Evolutionary conservation across 2,888 invertebrate genomes (phyloP).

Genomic region (Acrobasis consociella): DNA sequence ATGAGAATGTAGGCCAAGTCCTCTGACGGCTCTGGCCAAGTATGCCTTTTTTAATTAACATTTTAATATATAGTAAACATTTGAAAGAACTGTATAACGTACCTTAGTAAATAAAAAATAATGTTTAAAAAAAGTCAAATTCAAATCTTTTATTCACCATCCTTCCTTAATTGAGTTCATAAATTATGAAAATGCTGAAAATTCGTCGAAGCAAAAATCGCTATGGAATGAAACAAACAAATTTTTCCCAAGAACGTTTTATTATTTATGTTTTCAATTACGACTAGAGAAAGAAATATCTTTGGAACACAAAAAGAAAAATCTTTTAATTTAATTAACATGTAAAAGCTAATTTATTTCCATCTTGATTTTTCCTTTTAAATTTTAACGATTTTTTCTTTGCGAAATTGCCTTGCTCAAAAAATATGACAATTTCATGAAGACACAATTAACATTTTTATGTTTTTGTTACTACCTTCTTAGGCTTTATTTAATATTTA

Average conservation of each 20-base stretch:
- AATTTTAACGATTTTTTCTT: constrained; percentile 8
- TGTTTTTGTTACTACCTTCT: background rate
- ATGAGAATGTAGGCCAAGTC: too few species aligned
- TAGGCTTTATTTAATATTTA: background rate
- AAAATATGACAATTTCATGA: background rate
- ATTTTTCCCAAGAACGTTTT: constrained; percentile 25
- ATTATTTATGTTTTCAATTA: constrained; percentile 38
- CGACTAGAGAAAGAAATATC: constrained; percentile 42
- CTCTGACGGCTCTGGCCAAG: too few species aligned
- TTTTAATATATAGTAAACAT: too few species aligned
- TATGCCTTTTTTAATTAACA: too few species aligned
- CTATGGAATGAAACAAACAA: constrained; percentile 30
- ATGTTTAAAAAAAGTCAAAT: background rate
- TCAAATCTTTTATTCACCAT: background rate
- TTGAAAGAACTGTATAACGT: too few species aligned
- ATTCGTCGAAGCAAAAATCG: background rate
- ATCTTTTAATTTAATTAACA: constrained; percentile 28
- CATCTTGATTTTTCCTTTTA: constrained; percentile 21
- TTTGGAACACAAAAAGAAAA: constrained; percentile 34
- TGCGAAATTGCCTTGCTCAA: background rate
- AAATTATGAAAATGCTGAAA: background rate
- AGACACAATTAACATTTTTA: constrained; percentile 8
- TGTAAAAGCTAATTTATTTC: constrained; percentile 22
- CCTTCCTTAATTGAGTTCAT: background rate
- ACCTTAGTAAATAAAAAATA: background rate